Evolutionary conservation across 2,797 vertebrate species (phyloP), one percentile per base, ranked within the genome.

Genomic region (Molothrus ater): DNA sequence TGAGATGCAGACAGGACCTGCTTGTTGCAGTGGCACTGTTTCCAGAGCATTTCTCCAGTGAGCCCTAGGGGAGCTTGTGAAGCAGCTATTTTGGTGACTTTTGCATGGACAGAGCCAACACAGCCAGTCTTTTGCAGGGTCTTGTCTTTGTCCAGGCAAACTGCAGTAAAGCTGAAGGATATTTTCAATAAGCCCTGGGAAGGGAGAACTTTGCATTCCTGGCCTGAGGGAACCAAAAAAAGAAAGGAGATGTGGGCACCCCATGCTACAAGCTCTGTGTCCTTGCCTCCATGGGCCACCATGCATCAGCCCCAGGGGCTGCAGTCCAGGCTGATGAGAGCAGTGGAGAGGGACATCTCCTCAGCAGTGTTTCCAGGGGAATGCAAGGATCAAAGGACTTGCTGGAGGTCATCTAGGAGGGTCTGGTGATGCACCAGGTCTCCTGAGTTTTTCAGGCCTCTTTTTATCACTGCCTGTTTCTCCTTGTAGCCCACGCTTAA

Each of bases 361-460:
- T 69, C 34, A 4, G 14, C 7, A 1, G 28, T 12, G 9, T 18
- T 79, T 70, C 74, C 48, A 43, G 64, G 3, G 47, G 38, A 26
- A 24, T 40, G 11, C 18, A 57, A 76, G 72, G 61, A 94, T 93
- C 82, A 93, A 92, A 95, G 57, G 56, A 89, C 69, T 89, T 81
- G 73, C 63, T 5, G 2, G 48, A 79, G 74, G 48, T 90, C 75
- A 26, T 75, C 68, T 86, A 66, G 66, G 64, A 82, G 63, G 85
- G 22, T 11, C 53, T 87, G 74, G 48, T 14, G 4, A 61, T 91
- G 60, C 25, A 57, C 28, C 60, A 80, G 29, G 10, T 71, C 90
- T 92, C 90, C 73, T 47, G 86, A 86, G 80, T 40, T 93, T 43
- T 93, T 94, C 95, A 71, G 53, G 29, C 29, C 61, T 86, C 69